Conservation (phyloP, 1,140 invertebrate species). For the Coelopa frigida region DNA sequence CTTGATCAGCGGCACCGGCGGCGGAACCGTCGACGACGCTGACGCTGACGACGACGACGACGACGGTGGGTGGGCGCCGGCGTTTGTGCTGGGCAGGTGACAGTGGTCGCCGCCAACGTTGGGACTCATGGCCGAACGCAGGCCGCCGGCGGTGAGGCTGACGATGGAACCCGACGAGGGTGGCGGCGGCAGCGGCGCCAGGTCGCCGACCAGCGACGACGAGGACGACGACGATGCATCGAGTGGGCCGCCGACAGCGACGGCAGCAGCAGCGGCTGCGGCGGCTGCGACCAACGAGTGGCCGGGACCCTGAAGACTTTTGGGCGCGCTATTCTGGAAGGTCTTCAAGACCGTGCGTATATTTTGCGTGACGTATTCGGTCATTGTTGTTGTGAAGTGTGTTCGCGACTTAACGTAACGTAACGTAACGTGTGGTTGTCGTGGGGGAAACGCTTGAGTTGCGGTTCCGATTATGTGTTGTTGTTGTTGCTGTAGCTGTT, state of each 20-base stretch:
- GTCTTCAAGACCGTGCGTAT: slow-evolving; percentile 89
- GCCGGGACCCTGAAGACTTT: slow-evolving; percentile 83
- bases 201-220: slow-evolving; percentile 25
- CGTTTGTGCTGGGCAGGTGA: slow-evolving; percentile 11
- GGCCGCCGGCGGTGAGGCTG: slow-evolving; percentile 2
- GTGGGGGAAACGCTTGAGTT: not conserved
- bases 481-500: slow-evolving; percentile 2
- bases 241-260: slow-evolving; percentile 38
- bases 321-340: slow-evolving; percentile 84
- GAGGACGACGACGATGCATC: slow-evolving; percentile 43
- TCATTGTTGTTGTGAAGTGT: slow-evolving; percentile 48
- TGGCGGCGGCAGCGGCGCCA: slow-evolving; percentile 19
- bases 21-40: too few species aligned
- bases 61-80: too few species aligned
- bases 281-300: slow-evolving; percentile 38
- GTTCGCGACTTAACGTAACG: not conserved
- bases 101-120: slow-evolving; percentile 27
- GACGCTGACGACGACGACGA: too few species aligned
- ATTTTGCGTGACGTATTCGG: slow-evolving; percentile 68
- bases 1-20: slow-evolving; percentile 34
- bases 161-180: not conserved
- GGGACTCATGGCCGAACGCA: slow-evolving; percentile 24
- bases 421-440: not conserved
- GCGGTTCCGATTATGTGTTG: slow-evolving; percentile 2
- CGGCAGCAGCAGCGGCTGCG: slow-evolving; percentile 39